phyloP scores from a whole-genome alignment of 2,888 invertebrate genomes.

The Drosophila merina region DNA sequence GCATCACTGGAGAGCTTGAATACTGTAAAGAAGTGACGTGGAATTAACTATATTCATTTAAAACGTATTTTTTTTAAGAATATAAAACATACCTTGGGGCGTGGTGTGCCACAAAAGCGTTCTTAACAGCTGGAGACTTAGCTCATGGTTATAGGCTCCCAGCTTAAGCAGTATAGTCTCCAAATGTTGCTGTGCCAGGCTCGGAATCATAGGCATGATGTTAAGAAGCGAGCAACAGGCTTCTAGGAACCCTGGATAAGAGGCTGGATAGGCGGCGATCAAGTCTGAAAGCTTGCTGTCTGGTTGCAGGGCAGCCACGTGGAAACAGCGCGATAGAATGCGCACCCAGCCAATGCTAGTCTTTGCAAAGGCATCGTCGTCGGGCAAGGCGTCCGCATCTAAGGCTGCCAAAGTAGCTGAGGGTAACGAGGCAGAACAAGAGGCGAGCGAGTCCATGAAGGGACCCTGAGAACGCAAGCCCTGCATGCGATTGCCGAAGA shows the following conservation, averaged over 20 bases:
- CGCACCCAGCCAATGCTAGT: constrained; percentile 93
- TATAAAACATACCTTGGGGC: constrained; percentile 80
- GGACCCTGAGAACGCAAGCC: constrained; percentile 51
- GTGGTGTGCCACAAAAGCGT: constrained; percentile 86
- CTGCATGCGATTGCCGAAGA: constrained; percentile 86
- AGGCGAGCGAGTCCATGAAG: constrained; percentile 53
- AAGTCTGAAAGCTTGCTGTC: constrained; percentile 84
- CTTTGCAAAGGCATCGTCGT: constrained; percentile 83
- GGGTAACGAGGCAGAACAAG: constrained; percentile 52
- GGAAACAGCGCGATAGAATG: constrained; percentile 91
- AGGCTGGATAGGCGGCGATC: constrained; percentile 86
- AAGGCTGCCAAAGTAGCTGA: constrained; percentile 31
- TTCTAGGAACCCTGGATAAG: constrained; percentile 88
- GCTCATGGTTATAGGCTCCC: constrained; percentile 87
- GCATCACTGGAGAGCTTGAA: constrained; percentile 85
- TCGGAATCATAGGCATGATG: constrained; percentile 87
- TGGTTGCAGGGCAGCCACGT: constrained; percentile 83
- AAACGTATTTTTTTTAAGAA: neutral
- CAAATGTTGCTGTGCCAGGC: constrained; percentile 86
- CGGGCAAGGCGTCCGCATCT: constrained; percentile 64
- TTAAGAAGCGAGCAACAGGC: constrained; percentile 90
- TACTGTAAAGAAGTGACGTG: constrained; percentile 58
- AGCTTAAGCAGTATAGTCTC: constrained; percentile 89
- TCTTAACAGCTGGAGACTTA: constrained; percentile 86
- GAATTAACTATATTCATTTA: neutral